These are phyloP conservation scores for Olivierus martensii DNA, from an alignment of 1,140 invertebrate species.

Conservation along the genomic window DNA sequence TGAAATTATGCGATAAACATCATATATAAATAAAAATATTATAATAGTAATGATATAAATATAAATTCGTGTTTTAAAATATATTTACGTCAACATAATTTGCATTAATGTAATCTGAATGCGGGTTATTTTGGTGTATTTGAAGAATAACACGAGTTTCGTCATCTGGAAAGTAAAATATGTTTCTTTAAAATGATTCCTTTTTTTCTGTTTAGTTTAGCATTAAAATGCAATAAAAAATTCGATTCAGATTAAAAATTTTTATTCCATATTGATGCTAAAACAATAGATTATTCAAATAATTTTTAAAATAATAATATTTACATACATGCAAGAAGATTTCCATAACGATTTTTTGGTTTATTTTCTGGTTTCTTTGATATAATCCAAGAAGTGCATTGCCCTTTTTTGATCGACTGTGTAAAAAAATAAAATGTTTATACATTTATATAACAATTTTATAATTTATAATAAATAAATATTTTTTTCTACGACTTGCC, in stretches of 20 bases:
- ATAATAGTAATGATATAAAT: neutral
- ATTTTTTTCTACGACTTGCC: no score
- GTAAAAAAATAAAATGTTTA: neutral
- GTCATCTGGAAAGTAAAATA: constrained; percentile 55
- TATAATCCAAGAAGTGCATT: constrained; percentile 19
- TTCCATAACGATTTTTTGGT: constrained; percentile 60
- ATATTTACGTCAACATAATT: constrained; percentile 87
- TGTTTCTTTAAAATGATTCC: no score
- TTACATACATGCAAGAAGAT: constrained; percentile 49
- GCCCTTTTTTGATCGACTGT: constrained; percentile 3
- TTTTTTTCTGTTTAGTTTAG: no score
- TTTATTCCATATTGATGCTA: no score
- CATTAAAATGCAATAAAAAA: no score
- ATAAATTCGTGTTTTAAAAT: neutral
- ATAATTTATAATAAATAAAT: no score
- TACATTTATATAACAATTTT: no score
- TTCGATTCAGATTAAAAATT: no score
- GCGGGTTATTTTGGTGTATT: constrained; percentile 43
- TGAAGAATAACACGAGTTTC: constrained; percentile 90
- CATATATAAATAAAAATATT: constrained; percentile 2
- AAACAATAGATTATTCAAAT: no score
- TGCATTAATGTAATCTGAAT: constrained; percentile 92
- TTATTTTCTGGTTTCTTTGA: constrained; percentile 44
- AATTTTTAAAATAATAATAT: no score
- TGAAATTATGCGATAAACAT: constrained; percentile 3